These are phyloP conservation scores for Tachyglossus aculeatus DNA, from an alignment of 2,797 vertebrate genomes.

Conservation along the genomic window DNA sequence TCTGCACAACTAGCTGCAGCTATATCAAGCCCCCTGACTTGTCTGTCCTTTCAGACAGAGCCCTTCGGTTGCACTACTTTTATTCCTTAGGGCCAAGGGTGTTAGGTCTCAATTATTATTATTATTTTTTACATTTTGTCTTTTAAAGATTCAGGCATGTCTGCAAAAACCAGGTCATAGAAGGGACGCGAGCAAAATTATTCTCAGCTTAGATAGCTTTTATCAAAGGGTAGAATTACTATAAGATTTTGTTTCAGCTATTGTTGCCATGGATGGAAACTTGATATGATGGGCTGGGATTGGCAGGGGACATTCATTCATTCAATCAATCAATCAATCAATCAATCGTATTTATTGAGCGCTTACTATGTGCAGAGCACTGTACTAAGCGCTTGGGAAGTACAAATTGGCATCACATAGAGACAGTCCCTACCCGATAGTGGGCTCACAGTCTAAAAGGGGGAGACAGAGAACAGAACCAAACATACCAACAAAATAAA, in stretches of 20 bases:
- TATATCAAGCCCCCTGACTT: neutral
- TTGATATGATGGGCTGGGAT: too few relatives aligned
- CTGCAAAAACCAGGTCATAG: neutral
- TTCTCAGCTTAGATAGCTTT: constrained; percentile 38
- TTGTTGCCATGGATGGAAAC: constrained; percentile 49
- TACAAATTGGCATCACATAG: too few relatives aligned
- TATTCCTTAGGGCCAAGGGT: neutral
- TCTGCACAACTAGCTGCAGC: neutral
- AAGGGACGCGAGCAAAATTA: constrained; percentile 16
- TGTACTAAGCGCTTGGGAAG: too few relatives aligned
- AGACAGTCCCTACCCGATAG: too few relatives aligned
- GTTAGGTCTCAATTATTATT: neutral
- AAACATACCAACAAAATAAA: too few relatives aligned
- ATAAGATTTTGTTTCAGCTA: constrained; percentile 39
- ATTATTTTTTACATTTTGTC: neutral
- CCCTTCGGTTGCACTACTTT: neutral
- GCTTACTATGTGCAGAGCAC: too few relatives aligned
- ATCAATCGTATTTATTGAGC: too few relatives aligned
- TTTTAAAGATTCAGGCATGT: neutral
- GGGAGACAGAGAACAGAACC: too few relatives aligned
- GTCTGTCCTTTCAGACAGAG: neutral
- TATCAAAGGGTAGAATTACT: constrained; percentile 35
- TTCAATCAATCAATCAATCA: too few relatives aligned
- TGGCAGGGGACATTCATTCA: too few relatives aligned
- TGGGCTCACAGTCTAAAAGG: too few relatives aligned